Percentiles rank a stretch among this genome's conserved stretches.
phyloP scores from a whole-genome alignment of 2,888 invertebrate genomes.

The Cheilosia urbana region DNA sequence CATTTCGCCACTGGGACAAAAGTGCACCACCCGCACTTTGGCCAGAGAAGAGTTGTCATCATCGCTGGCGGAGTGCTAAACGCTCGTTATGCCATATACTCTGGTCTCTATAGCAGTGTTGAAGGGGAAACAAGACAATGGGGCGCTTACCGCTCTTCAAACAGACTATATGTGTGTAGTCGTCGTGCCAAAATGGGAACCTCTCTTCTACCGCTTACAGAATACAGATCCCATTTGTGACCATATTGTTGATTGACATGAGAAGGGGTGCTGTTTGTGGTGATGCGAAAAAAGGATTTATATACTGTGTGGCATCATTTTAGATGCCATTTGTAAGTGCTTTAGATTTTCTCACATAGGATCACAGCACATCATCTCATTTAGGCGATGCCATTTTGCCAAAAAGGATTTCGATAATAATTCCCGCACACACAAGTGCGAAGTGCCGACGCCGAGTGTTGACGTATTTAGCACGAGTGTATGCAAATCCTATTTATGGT shows the following conservation, averaged over 20 bases:
- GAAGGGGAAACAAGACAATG: conserved; percentile 60
- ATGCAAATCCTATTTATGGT: conserved; percentile 65
- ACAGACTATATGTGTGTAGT: not conserved
- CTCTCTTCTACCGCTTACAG: conserved; percentile 64
- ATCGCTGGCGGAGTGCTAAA: conserved; percentile 59
- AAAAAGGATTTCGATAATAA: conserved; percentile 74
- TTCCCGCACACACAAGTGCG: conserved; percentile 36
- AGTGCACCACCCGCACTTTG: conserved; percentile 75
- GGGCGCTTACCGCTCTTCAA: conserved; percentile 41
- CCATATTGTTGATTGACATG: conserved; percentile 64
- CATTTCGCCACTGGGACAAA: conserved; percentile 74
- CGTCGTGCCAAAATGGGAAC: conserved; percentile 54
- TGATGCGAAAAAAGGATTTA: conserved; percentile 46
- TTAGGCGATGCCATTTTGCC: conserved; percentile 70
- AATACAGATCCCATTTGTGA: conserved; percentile 59
- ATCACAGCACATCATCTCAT: conserved; percentile 62
- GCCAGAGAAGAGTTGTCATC: conserved; percentile 51
- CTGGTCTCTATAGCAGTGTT: conserved; percentile 29
- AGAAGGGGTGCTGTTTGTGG: conserved; percentile 59
- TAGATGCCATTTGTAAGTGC: conserved; percentile 70
- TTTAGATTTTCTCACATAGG: conserved; percentile 75
- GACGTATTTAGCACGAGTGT: conserved; percentile 48
- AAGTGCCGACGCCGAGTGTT: conserved; percentile 58
- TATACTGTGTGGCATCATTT: conserved; percentile 62
- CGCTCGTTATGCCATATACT: conserved; percentile 47